Evolutionary conservation across 2,797 vertebrate genomes (phyloP).

Genomic region (Mergus octosetaceus): DNA sequence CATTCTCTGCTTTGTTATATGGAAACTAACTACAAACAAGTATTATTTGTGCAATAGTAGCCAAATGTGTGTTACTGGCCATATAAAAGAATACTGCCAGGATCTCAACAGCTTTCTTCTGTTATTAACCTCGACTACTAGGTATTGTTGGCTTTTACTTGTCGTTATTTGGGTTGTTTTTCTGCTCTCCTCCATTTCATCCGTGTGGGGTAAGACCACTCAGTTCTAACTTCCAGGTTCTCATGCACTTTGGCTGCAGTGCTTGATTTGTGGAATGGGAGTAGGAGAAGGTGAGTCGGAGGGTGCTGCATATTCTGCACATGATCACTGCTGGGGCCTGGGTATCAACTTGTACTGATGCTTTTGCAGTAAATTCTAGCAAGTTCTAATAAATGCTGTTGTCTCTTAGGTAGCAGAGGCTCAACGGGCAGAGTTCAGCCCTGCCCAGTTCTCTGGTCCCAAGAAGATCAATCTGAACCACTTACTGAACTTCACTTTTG

Average conservation of each 20-base stretch:
- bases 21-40: not conserved
- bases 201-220: not conserved
- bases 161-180: not conserved
- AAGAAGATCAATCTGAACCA: slow-evolving; percentile 99
- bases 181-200: not conserved
- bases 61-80: not conserved
- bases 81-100: not conserved
- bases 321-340: not conserved
- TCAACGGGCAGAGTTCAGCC: slow-evolving; percentile 96
- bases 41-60: not conserved
- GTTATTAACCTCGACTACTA: not conserved
- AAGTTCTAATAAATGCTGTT: slow-evolving; percentile 32
- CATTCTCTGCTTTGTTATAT: not conserved
- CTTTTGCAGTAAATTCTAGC: not conserved
- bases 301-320: not conserved
- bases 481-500: slow-evolving; percentile 98
- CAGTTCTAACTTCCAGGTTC: slow-evolving; percentile 34
- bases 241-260: not conserved
- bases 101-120: not conserved
- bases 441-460: slow-evolving; percentile 97
- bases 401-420: slow-evolving; percentile 93
- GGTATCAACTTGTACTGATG: not conserved
- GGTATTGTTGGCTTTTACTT: not conserved
- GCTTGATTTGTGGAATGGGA: slow-evolving; percentile 20
- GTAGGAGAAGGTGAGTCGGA: slow-evolving; percentile 22